Evolutionary conservation across 1,140 invertebrate species (phyloP).

Genomic region (Hycleus phaleratus): DNA sequence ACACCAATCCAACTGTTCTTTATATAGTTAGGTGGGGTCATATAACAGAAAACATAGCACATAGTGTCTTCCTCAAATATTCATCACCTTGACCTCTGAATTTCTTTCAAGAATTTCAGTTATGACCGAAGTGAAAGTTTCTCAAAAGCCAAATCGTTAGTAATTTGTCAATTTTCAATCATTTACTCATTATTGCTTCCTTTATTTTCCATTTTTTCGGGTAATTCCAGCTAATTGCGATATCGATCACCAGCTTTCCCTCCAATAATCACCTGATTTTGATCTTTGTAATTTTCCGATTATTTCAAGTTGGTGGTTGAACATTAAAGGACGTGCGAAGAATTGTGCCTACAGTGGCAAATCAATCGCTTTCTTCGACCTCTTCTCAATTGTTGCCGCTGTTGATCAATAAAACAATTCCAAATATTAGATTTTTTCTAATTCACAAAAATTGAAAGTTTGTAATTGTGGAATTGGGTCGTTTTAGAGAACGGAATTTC

Average conservation of each 20-base stretch:
- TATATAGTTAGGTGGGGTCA: background rate
- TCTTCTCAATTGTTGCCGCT: no score
- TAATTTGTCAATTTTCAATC: background rate
- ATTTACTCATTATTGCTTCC: background rate
- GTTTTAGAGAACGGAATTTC: no score
- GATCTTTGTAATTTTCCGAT: background rate
- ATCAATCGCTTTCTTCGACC: constrained; percentile 4
- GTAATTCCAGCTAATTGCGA: background rate
- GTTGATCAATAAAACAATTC: no score
- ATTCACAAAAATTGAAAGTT: no score
- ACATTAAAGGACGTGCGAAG: background rate
- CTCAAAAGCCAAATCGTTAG: constrained; percentile 2
- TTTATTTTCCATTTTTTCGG: constrained; percentile 1
- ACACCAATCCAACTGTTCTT: background rate
- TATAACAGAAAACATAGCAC: background rate
- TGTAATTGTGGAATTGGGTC: no score
- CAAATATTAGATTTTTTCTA: no score
- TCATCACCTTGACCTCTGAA: constrained; percentile 13
- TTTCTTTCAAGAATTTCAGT: constrained; percentile 11
- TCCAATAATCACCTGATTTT: background rate
- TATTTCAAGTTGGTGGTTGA: no score
- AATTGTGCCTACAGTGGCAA: background rate
- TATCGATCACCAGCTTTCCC: background rate
- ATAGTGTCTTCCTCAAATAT: constrained; percentile 4
- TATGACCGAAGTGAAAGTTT: constrained; percentile 9